Evolutionary conservation across 2,888 invertebrate genomes (phyloP), one percentile per base, ranked within the genome.

Genomic region (Crematogaster levior): DNA sequence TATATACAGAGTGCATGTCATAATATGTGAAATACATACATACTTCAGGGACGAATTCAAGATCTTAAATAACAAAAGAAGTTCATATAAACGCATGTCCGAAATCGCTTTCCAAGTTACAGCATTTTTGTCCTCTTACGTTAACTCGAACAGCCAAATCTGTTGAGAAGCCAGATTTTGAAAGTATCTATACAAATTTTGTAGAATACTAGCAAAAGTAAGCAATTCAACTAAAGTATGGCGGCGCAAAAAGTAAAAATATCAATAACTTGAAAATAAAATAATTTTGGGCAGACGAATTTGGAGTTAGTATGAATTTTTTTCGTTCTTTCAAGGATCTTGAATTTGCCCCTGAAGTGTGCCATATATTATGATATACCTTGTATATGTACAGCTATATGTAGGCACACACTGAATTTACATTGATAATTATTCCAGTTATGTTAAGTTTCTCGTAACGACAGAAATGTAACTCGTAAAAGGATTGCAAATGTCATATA

Each of bases 401-500:
- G 18, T 74, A 74, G 24, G 74, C 74, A 74, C 74, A 30, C n/a
- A n/a, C 72, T 68, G 56, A 79, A 81, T 65, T 87, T 87, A 83
- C 81, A 84, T 85, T 85, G 85, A 84, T 82, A 85, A 85, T 83
- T 85, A 77, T 60, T 83, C 77, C 72, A 72, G 60, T 82, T 84
- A 77, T 58, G 77, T 84, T 84, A 65, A 77, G 75, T 77, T 77
- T 77, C 53, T n/a, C 53, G 27, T 37, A 65, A 75, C n/a, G 63
- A 48, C 75, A 53, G 30, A 77, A 12, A 65, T 53, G 37, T 61
- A 53, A 40, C 40, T 77, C 40, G 51, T 27, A 53, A 77, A 51
- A 24, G 34, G 24, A 48, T 56, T 40, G 21, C 24, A 40, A 63
- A 63, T 61, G 56, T 27, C 51, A 63, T 34, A 30, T 40, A 27